phyloP scores from a whole-genome alignment of 2,888 invertebrate genomes.

The Pyrrhosoma nymphula region DNA sequence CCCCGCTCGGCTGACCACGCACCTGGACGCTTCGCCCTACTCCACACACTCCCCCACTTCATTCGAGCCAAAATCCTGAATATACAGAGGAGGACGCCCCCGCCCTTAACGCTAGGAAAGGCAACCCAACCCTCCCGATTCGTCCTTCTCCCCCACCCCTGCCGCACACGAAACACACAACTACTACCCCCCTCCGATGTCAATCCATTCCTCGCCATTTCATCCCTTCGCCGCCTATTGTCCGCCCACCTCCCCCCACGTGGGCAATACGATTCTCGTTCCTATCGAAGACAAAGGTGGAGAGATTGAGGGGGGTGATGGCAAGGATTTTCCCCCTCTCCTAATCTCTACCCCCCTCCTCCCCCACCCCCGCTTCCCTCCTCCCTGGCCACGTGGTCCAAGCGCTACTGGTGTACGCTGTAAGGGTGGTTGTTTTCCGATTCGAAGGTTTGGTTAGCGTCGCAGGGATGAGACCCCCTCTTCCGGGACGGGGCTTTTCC shows the following conservation, averaged over 20 bases:
- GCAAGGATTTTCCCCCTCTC: background rate
- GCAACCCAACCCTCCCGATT: background rate
- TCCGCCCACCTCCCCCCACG: background rate
- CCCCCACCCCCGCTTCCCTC: background rate
- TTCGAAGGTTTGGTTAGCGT: background rate
- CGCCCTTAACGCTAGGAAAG: too few relatives aligned
- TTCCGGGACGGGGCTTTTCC: background rate
- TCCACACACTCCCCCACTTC: background rate
- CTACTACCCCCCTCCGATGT: background rate
- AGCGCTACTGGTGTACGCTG: background rate
- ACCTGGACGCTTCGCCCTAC: background rate
- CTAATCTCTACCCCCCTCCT: background rate
- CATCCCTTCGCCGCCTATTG: background rate
- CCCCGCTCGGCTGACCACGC: constrained; percentile 4
- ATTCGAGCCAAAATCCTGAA: background rate
- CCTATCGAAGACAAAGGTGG: background rate
- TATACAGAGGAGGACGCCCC: background rate
- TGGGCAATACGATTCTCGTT: constrained; percentile 50
- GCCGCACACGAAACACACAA: background rate
- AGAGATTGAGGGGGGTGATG: background rate
- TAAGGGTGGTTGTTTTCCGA: background rate
- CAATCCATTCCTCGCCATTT: background rate
- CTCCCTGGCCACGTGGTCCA: background rate
- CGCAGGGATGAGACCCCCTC: background rate
- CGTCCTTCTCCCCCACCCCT: background rate